phyloP scores from a whole-genome alignment of 2,797 vertebrate genomes.

The Syngnathus rostellatus region DNA sequence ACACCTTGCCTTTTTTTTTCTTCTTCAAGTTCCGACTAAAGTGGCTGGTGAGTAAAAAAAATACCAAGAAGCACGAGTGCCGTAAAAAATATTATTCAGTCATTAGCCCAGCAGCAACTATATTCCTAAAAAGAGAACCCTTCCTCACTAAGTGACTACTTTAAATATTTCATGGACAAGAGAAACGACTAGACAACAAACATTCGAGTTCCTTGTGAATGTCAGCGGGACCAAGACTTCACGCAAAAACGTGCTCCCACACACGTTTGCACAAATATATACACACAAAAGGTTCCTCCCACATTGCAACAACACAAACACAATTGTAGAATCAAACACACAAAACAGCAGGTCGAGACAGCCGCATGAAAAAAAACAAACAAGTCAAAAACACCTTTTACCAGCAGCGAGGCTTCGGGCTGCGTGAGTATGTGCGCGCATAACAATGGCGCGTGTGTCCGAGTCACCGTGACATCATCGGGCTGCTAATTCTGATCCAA shows the following conservation, averaged over 20 bases:
- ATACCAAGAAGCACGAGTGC: not conserved
- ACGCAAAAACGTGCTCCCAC: too few relatives aligned
- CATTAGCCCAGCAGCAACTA: not conserved
- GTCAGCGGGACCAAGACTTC: not conserved
- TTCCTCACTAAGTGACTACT: not conserved
- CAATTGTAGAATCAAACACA: constrained; percentile 7
- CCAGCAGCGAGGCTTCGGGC: constrained; percentile 33
- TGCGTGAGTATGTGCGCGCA: constrained; percentile 6
- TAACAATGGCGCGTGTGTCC: constrained; percentile 10
- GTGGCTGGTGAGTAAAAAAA: too few relatives aligned
- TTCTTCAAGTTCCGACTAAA: too few relatives aligned
- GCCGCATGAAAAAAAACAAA: not conserved
- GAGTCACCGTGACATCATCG: constrained; percentile 41
- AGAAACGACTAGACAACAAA: not conserved
- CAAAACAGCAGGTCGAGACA: constrained; percentile 45
- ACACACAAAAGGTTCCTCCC: too few relatives aligned
- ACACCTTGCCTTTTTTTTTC: not conserved
- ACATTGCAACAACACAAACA: not conserved
- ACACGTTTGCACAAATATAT: not conserved
- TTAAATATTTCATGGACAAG: not conserved
- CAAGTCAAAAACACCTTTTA: constrained; percentile 36
- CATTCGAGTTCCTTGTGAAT: not conserved
- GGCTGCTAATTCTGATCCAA: constrained; percentile 36
- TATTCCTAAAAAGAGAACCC: not conserved
- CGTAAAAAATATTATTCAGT: not conserved